A percentile compares a stretch with the other conserved stretches of the same genome.
Evolutionary conservation across 2,113 vertebrate species (phyloP).

Genomic region (Panthera tigris): DNA sequence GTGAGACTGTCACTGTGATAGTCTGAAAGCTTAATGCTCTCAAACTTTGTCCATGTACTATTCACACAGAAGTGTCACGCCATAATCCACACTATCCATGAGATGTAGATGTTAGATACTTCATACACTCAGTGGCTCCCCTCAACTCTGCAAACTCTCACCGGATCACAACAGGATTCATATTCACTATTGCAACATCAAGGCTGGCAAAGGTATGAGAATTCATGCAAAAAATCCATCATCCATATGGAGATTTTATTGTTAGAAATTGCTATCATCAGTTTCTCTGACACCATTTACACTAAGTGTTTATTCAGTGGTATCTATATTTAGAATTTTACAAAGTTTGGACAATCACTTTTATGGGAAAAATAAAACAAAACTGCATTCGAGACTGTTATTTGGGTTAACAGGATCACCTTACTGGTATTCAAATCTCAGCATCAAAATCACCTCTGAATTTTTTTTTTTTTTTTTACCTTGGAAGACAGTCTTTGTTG

Average conservation of each 20-base stretch:
- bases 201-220: not conserved
- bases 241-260: not conserved
- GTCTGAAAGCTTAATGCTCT: not conserved
- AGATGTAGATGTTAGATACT: not conserved
- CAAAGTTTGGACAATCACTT: not conserved
- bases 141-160: not conserved
- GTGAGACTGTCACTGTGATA: not conserved
- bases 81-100: not conserved
- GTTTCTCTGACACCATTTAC: not conserved
- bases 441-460: not conserved
- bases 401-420: not conserved
- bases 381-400: not conserved
- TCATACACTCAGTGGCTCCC: not conserved
- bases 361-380: not conserved
- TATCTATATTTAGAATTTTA: not conserved
- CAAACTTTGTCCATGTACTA: not conserved
- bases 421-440: not conserved
- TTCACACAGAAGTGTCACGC: not conserved
- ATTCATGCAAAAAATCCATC: not conserved
- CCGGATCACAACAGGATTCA: not conserved
- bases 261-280: not conserved
- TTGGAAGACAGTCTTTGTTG: not conserved
- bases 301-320: not conserved
- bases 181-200: not conserved
- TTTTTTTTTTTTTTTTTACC: not conserved